Conservation (phyloP, 2,888 invertebrate species). For the Bellardia bayeri region DNA sequence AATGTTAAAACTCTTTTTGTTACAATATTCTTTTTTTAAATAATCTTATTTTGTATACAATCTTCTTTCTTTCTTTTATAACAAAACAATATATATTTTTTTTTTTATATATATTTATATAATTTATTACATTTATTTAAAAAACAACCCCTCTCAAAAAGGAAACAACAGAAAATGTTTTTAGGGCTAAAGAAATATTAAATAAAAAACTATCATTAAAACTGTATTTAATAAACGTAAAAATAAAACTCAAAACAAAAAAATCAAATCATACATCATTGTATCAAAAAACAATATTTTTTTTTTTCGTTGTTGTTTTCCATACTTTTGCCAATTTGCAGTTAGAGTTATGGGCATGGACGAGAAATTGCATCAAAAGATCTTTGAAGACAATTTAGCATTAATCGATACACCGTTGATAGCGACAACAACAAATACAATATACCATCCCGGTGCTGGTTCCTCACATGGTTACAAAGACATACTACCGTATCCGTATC, state of each 20-base stretch:
- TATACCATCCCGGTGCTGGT: conserved; percentile 80
- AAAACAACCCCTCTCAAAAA: conserved; percentile 36
- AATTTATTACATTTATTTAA: conserved; percentile 41
- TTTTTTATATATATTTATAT: conserved; percentile 45
- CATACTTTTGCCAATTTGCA: conserved; percentile 80
- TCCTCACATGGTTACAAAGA: conserved; percentile 66
- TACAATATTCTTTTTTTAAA: conserved; percentile 23
- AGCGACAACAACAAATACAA: conserved; percentile 79
- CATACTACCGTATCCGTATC: conserved; percentile 80
- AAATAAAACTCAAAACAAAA: conserved; percentile 53
- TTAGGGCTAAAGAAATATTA: conserved; percentile 45
- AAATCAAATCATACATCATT: conserved; percentile 61
- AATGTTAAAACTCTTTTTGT: conserved; percentile 37
- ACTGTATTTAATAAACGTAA: conserved; percentile 46
- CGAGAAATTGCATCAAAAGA: conserved; percentile 84
- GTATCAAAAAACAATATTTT: conserved; percentile 66
- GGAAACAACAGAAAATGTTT: conserved; percentile 52
- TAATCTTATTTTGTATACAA: conserved; percentile 42
- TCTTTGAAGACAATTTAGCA: conserved; percentile 84
- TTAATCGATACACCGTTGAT: conserved; percentile 84
- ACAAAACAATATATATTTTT: neutral
- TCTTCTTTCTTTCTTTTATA: conserved; percentile 24
- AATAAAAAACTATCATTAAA: conserved; percentile 12
- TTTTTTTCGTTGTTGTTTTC: conserved; percentile 74
- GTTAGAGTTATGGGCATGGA: conserved; percentile 85